A percentile compares a stretch with the other conserved stretches of the same genome.
phyloP scores from a whole-genome alignment of 23 tunicate species.

The Ciona savignyi region DNA sequence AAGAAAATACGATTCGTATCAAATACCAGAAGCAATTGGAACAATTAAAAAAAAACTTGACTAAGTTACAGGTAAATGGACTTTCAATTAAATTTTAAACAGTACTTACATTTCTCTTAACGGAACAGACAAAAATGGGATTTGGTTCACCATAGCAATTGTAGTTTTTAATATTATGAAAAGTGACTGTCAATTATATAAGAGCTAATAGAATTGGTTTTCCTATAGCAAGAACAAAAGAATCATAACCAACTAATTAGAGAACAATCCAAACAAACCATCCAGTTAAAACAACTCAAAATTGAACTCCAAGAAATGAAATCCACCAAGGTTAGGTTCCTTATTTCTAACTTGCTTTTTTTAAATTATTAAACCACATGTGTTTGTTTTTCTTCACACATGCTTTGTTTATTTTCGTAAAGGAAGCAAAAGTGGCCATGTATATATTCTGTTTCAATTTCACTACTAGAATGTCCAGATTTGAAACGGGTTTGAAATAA shows the following conservation, averaged over 20 bases:
- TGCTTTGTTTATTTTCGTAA: background rate
- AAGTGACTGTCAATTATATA: too few species aligned
- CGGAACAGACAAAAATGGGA: too few species aligned
- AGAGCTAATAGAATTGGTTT: too few species aligned
- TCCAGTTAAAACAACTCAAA: constrained; percentile 45
- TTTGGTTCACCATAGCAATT: too few species aligned
- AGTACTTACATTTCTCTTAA: background rate
- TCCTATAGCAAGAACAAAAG: constrained; percentile 52
- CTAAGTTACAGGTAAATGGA: constrained; percentile 53
- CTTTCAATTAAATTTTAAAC: background rate
- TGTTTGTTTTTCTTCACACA: background rate
- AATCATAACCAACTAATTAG: constrained; percentile 52
- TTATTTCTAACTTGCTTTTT: background rate
- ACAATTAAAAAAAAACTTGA: constrained; percentile 63
- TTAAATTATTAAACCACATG: background rate
- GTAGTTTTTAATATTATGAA: too few species aligned
- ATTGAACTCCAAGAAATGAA: constrained; percentile 72
- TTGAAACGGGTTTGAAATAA: too few species aligned
- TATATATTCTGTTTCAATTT: too few species aligned
- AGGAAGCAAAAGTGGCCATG: too few species aligned
- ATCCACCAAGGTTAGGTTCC: constrained; percentile 38
- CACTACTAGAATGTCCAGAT: too few species aligned
- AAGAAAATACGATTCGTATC: constrained; percentile 31
- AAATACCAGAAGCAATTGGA: constrained; percentile 65
- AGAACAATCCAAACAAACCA: constrained; percentile 58